Conservation (phyloP, 2,797 vertebrate genomes). For the Agapornis canus region DNA sequence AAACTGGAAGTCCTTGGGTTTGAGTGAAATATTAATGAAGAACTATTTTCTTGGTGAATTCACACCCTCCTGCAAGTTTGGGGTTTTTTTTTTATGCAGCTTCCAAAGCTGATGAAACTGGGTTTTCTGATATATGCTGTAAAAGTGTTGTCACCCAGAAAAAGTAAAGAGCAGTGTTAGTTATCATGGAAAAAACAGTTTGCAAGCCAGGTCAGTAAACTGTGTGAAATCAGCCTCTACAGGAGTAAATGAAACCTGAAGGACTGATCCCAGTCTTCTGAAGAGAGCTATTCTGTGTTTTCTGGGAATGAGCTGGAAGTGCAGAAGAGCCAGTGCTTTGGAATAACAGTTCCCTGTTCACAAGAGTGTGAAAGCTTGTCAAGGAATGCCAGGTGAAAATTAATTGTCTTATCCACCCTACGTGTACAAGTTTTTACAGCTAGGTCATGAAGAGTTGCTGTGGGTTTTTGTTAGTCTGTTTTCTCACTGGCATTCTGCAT, state of each 20-base stretch:
- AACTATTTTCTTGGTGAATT: not conserved
- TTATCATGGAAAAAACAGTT: not conserved
- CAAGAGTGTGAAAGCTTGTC: not conserved
- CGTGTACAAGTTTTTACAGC: not conserved
- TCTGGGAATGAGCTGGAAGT: not conserved
- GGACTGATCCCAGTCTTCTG: not conserved
- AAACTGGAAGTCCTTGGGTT: not conserved
- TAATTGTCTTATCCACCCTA: not conserved
- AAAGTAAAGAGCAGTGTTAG: not conserved
- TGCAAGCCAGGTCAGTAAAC: not conserved
- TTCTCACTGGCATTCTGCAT: not conserved
- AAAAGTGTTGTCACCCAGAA: not conserved
- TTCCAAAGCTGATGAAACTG: not conserved
- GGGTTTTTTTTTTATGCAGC: not conserved
- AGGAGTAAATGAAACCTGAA: not conserved
- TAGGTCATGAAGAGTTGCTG: not conserved
- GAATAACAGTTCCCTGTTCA: not conserved
- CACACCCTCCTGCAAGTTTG: not conserved
- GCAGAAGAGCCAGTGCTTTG: not conserved
- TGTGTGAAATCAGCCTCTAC: not conserved
- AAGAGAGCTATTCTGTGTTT: not conserved
- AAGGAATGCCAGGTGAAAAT: not conserved
- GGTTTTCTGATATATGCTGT: not conserved
- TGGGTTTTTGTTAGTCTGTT: not conserved
- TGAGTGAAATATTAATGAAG: constrained; percentile 2